Base-by-base conservation (phyloP, 2,113 vertebrate genomes). In the Oriolus oriolus region DNA sequence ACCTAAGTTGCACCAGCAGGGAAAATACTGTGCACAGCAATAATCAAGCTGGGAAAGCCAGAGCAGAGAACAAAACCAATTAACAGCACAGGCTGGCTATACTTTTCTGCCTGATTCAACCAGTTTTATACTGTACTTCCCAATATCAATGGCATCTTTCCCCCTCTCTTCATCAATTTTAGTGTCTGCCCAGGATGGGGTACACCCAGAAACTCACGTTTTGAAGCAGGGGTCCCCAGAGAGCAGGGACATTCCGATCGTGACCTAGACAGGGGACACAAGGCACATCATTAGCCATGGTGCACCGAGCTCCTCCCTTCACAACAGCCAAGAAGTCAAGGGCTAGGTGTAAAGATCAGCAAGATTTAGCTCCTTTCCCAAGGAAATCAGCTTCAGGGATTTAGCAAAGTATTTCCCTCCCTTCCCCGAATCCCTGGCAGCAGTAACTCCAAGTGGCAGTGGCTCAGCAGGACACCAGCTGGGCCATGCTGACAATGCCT, bases 141-240 rank as follows among this genome's bases (percentile, higher is more conserved):
- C 45, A 39, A 20, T 17, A 80, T 50, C 42, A 84, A 77, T 30
- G 30, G 12, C 19, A 74, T 60, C 30, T 68, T 75, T 30, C 18
- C 13, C 33, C 17, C 16, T 9, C 31, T 69, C 11, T 56, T 39
- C 16, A 52, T 42, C 30, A 24, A 9, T 81, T 84, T 82, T 11
- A 86, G 59, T 30, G 33, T 61, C 59, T 65, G 41, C 21, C 31
- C 54, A 73, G 70, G 66, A 60, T 0, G 0, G 26, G 22, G 26
- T 0, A 1, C 24, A 30, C 16, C 19, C 59, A 81, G 42, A 61
- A 76, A 99, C 99, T 99, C 96, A 99, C 99, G 98, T 99, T 98
- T 99, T 99, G 95, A 99, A 99, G 98, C 99, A 99, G 16, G 99
- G 99, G 89, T 99, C 99, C 91, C 99, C 99, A 2, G 99, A 99